Conservation (phyloP, 2,888 invertebrate species). For the Eupithecia pulchellata region DNA sequence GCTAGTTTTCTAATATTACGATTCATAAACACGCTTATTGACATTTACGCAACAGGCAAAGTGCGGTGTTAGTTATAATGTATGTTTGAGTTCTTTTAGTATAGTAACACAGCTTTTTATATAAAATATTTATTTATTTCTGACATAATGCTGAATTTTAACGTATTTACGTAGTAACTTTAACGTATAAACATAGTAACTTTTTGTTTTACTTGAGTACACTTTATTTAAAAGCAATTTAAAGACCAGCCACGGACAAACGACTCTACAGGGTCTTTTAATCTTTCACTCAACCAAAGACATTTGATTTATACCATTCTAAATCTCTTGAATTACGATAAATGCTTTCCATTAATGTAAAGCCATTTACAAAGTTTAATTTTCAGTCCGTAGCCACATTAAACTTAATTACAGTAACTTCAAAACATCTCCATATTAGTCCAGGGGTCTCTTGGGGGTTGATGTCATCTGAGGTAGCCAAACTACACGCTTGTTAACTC, state of each 20-base stretch:
- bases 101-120: background rate
- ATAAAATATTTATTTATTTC: background rate
- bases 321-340: constrained; percentile 31
- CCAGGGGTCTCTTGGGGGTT: constrained; percentile 53
- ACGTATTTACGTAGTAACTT: too few relatives aligned
- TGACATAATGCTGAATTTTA: too few relatives aligned
- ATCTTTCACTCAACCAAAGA: constrained; percentile 6
- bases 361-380: constrained; percentile 42
- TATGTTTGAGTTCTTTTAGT: too few relatives aligned
- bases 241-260: background rate
- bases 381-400: constrained; percentile 40
- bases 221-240: background rate
- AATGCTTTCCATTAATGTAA: constrained; percentile 33
- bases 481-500: constrained; percentile 84
- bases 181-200: too few relatives aligned
- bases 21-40: too few relatives aligned
- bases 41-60: too few relatives aligned
- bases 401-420: constrained; percentile 51
- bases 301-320: constrained; percentile 27
- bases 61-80: too few relatives aligned
- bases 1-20: too few relatives aligned
- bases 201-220: background rate
- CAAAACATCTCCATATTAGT: constrained; percentile 55
- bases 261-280: background rate
- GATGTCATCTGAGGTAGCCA: constrained; percentile 67